Base-by-base conservation (phyloP, 2,888 invertebrate species). In the Tridacna crocea region DNA sequence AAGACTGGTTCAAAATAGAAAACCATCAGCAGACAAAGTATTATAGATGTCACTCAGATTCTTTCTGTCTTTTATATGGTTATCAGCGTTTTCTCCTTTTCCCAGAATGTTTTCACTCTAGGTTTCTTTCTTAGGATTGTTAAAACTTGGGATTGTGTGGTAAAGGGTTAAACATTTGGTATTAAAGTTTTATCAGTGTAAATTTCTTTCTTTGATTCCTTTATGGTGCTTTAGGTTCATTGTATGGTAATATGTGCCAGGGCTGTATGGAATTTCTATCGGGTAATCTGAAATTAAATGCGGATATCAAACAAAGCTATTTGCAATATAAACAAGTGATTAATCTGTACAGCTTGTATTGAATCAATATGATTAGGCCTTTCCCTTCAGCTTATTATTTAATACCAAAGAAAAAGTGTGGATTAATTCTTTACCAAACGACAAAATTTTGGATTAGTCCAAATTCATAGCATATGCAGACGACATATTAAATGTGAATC, bases 311-410 rank as follows among this genome's bases (percentile, higher is more conserved):
- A 70, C 70, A 70, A 70, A 70, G 70, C 70, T 51, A 24, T 51
- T 70, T 70, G 70, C 51, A 47, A 51, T 70, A 70, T 70, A 70
- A 70, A 70, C 70, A 70, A 70, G 55, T 48, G 26, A 51, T 70
- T 70, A 70, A 70, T 70, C 70, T 70, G 70, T 70, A 46, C 27
- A 70, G 70, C 70, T 24, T 47, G 26, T 51, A 51, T 51, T 51
- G 48, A 22, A 70, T 70, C 70, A 70, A 70, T 70, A 70, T 70
- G 55, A 70, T 70, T 70, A 70, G 48, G 17, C 19, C 70, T 51
- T 36, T 68, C 46, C 46, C 36, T 36, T 36, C 8, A 36, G 36
- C 36, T 36, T 36, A 36, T 36, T 36, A 2, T 8, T 36, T 36
- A 4, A 4, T 8, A 36, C 36, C 8, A 8, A 36, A 4, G 36